Base-by-base conservation (phyloP, 1,140 invertebrate species). In the Heliconius hewitsoni region DNA sequence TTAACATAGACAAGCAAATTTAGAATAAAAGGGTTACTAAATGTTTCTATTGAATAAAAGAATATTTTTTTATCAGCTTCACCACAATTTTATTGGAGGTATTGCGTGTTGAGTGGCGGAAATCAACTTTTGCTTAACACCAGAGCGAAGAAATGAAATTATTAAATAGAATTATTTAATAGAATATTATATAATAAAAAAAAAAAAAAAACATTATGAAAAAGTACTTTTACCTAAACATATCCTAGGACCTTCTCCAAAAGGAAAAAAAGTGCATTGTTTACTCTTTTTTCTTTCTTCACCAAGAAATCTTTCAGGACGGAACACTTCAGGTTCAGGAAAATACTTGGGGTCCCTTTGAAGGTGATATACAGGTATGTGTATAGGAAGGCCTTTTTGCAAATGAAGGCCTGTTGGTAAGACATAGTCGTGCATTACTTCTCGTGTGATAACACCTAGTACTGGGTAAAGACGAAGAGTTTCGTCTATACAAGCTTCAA, bases 171-270 rank as follows among this genome's bases (percentile, higher is more conserved):
- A 34, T 23, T 23, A 23, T 23, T 23, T 23, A 23, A 23, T 23
- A 34, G 6, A 34, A 34, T 34, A 34, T 42, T 3, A 42, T 42
- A 23, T 42, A 42, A 42, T 42, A 42, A 4, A 42, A 42, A 42
- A 42, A 4, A 42, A 42, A 42, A 23, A 23, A 23, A 23, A 23
- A 23, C 23, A 23, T 52, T 19, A 52, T 52, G 18, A 11, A 57
- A 11, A 57, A 23, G 8, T n/a, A 57, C 9, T 8, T 9, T 89
- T 85, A 95, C 95, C 96, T 77, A 96, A 95, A 82, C 95, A 96
- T 79, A 95, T 94, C 71, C 96, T 86, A 3, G 92, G 91, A 9
- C 96, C 96, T 77, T 96, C 96, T 11, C 95, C 95, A 85, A 96
- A 96, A 4, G 95, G 93, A 71, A 96, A 71, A 80, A 94, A 95